phyloP scores from a whole-genome alignment of 1,140 invertebrate genomes.

The Papilio dardanus region DNA sequence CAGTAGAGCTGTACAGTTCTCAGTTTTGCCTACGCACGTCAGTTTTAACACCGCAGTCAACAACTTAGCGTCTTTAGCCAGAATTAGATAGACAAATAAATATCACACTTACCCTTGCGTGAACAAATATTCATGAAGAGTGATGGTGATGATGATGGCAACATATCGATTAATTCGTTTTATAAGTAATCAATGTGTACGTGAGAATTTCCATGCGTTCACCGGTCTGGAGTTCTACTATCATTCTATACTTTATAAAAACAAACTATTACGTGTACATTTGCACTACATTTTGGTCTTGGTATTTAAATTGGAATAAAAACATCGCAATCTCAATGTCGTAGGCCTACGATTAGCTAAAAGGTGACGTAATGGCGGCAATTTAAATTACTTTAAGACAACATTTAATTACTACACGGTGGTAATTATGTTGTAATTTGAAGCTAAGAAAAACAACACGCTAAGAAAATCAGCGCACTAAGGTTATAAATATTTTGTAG shows the following conservation, averaged over 20 bases:
- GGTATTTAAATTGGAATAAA: conserved; percentile 31
- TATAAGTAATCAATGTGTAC: not conserved
- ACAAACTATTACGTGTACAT: not conserved
- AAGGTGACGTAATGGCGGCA: not conserved
- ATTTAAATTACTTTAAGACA: conserved; percentile 4
- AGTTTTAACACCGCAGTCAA: no score
- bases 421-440: not conserved
- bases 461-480: no score
- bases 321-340: conserved; percentile 28
- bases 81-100: no score
- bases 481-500: no score
- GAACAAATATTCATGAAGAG: no score
- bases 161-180: not conserved
- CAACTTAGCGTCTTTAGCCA: no score
- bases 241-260: not conserved
- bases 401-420: not conserved
- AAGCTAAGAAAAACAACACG: no score
- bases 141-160: no score
- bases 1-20: no score
- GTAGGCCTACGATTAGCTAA: conserved; percentile 13
- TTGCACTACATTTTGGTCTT: conserved; percentile 27
- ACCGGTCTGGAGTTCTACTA: not conserved
- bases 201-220: not conserved
- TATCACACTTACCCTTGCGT: no score
- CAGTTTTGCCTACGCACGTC: no score